phyloP scores from a whole-genome alignment of 1,140 invertebrate genomes.

The Zaprionus africanus region DNA sequence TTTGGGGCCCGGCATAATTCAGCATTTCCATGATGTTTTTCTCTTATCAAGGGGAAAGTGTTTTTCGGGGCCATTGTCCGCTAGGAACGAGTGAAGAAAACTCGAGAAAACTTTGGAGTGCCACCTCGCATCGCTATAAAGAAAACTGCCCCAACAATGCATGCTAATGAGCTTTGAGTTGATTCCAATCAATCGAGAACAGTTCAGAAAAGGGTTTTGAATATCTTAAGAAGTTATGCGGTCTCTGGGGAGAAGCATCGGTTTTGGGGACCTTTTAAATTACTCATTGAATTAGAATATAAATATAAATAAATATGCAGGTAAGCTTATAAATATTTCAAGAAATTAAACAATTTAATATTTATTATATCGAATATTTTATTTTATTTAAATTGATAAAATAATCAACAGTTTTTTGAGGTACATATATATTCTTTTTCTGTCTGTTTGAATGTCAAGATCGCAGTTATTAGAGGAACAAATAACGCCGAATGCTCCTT shows the following conservation, averaged over 20 bases:
- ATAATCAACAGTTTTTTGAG: no score
- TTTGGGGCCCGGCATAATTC: slow-evolving; percentile 61
- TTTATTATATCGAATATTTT: no score
- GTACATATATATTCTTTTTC: no score
- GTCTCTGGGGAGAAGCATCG: background rate
- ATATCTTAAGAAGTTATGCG: background rate
- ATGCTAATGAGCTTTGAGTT: slow-evolving; percentile 5
- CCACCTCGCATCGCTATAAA: background rate
- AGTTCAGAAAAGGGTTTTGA: background rate
- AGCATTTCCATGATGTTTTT: slow-evolving; percentile 43
- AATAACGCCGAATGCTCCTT: no score
- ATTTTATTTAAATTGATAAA: no score
- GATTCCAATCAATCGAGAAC: background rate
- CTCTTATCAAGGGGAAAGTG: slow-evolving; percentile 60
- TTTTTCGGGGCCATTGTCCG: slow-evolving; percentile 34
- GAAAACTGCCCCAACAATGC: background rate
- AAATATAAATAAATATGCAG: no score
- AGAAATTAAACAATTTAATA: no score
- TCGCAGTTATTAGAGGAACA: no score
- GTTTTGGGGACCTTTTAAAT: no score
- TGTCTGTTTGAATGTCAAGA: no score
- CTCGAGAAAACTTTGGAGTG: slow-evolving; percentile 16
- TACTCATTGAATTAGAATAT: no score
- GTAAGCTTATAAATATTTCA: no score
- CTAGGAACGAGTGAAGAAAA: background rate